Evolutionary conservation across 2,888 invertebrate species (phyloP), one percentile per base, ranked within the genome.

Genomic region (Hydriomena furcata): DNA sequence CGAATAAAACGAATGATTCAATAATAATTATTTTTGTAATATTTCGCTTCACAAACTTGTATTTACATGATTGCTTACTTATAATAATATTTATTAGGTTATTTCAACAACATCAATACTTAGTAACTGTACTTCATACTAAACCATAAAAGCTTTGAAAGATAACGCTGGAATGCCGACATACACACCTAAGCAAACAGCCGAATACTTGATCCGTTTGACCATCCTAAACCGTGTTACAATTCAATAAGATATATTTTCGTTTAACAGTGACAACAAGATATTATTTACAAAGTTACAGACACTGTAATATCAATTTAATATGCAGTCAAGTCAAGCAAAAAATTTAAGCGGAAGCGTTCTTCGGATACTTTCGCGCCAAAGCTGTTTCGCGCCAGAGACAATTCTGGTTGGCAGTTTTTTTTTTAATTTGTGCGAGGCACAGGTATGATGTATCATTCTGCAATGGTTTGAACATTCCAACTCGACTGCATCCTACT

Each of bases 61-160:
- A 89, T 89, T 88, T 89, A 89, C 89, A 89, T 82, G 84, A 85
- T 84, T 73, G 76, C 73, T 78, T 79, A 82, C 84, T 84, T 88
- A 86, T 76, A 81, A 79, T 80, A 84, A 68, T 75, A 69, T 75
- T 74, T 73, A 21, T 23, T 31, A 65, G 37, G 58, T 63, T 67
- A 79, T 72, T 57, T 73, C 77, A 84, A 84, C 76, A 86, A 85
- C 83, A 80, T 82, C 74, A 78, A 82, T 73, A 78, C 64, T 74
- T 79, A 75, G 76, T 76, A 71, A 71, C 71, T 86, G 85, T 85
- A 87, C 83, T 86, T 84, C 68, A 65, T 66, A 71, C 65, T 50
- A 52, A 68, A 71, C 60, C 31, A 52, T 64, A 72, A 72, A 77
- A 75, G 75, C 76, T 66, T 71, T 64, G 63, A 67, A 60, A 47